Percentiles rank a stretch among this genome's conserved stretches.
Conservation (phyloP, 2,113 vertebrate genomes). For the Heptranchias perlo region DNA sequence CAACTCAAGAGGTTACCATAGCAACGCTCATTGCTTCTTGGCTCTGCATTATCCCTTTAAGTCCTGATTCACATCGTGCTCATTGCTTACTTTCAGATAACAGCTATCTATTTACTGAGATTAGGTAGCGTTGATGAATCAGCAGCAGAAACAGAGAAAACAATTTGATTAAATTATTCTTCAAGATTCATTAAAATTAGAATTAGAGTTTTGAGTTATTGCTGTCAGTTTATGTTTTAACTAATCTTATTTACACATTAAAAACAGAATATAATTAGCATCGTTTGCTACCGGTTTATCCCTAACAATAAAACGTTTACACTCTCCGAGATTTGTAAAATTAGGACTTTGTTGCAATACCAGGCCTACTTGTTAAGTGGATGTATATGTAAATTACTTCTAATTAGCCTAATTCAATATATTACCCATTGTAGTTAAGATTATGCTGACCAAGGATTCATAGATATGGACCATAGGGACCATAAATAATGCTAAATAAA, state of each 20-base stretch:
- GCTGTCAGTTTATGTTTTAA: not conserved
- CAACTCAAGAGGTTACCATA: not conserved
- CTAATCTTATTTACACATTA: not conserved
- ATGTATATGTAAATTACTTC: not conserved
- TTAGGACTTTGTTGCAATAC: slow-evolving; percentile 17
- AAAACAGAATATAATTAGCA: not conserved
- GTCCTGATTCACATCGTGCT: not conserved
- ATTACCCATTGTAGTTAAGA: not conserved
- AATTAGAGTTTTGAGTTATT: not conserved
- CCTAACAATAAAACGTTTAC: not conserved
- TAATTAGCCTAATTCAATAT: slow-evolving; percentile 23
- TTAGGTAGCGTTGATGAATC: not conserved
- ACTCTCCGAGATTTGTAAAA: slow-evolving; percentile 4
- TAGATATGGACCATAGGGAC: not conserved
- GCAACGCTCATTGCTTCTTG: not conserved
- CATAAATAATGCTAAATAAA: not conserved
- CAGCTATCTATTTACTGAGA: not conserved
- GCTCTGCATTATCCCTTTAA: not conserved
- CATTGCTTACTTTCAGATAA: not conserved
- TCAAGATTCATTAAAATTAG: not conserved
- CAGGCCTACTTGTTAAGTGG: not conserved
- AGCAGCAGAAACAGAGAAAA: not conserved
- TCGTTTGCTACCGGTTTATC: not conserved
- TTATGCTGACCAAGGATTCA: not conserved
- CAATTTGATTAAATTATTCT: slow-evolving; percentile 16